phyloP scores from a whole-genome alignment of 2,888 invertebrate genomes.

The Latheticus oryzae region DNA sequence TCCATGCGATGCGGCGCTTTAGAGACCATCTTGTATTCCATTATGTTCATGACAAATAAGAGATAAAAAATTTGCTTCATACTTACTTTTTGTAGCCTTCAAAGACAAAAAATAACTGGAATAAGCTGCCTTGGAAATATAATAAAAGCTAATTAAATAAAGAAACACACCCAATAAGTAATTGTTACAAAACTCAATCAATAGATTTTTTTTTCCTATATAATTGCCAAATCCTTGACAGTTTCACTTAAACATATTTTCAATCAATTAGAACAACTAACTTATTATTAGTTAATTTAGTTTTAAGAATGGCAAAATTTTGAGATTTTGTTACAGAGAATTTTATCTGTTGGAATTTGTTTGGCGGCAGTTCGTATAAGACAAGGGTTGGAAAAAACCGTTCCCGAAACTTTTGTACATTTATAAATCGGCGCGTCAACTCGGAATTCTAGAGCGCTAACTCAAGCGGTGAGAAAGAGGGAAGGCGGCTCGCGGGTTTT shows the following conservation, averaged over 20 bases:
- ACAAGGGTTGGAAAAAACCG: constrained; percentile 35
- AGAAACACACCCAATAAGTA: constrained; percentile 25
- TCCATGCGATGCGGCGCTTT: constrained; percentile 12
- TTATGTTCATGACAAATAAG: too few relatives aligned
- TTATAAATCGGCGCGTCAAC: constrained; percentile 60
- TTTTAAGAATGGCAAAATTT: background rate
- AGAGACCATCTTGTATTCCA: constrained; percentile 2
- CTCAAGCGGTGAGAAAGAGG: constrained; percentile 54
- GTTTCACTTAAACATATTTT: too few relatives aligned
- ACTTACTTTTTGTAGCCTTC: constrained; percentile 4
- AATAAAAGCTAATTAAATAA: constrained; percentile 32
- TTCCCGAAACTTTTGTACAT: constrained; percentile 40
- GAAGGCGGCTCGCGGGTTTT: constrained; percentile 53
- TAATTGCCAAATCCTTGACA: too few relatives aligned
- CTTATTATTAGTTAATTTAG: background rate
- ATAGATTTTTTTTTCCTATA: constrained; percentile 6
- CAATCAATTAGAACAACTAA: too few relatives aligned
- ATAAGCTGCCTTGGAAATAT: constrained; percentile 8
- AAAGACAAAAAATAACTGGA: constrained; percentile 1
- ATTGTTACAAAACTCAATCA: constrained; percentile 23
- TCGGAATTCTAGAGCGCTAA: constrained; percentile 61
- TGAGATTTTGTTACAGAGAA: background rate
- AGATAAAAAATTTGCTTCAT: too few relatives aligned
- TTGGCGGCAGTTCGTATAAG: constrained; percentile 26
- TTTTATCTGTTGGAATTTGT: constrained; percentile 20